These are phyloP conservation scores for Glaucidium brasilianum DNA, from an alignment of 2,113 vertebrate genomes.

Conservation along the genomic window DNA sequence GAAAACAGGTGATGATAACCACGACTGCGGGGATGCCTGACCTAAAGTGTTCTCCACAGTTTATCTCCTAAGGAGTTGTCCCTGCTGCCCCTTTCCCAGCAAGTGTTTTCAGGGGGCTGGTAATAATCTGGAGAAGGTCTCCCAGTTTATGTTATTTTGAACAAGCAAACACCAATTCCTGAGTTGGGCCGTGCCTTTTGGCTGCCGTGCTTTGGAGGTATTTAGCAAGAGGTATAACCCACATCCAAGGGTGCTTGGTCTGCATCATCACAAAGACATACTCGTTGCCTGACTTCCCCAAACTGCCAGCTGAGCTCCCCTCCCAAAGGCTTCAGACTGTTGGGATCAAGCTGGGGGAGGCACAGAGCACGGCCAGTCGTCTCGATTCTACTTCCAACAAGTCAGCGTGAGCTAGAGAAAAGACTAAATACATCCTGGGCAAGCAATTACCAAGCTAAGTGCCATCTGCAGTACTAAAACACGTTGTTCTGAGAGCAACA, in stretches of 20 bases:
- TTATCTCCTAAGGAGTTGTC: not conserved
- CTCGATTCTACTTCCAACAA: slow-evolving; percentile 21
- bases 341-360: not conserved
- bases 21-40: not conserved
- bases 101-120: not conserved
- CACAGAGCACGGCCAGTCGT: rapidly evolving
- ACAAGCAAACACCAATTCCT: rapidly evolving
- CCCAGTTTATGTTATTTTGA: not conserved
- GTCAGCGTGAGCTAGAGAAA: not conserved
- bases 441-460: slow-evolving; percentile 34
- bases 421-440: slow-evolving; percentile 22
- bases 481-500: not conserved
- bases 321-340: not conserved
- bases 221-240: not conserved
- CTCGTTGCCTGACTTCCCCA: not conserved
- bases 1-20: not conserved
- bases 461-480: slow-evolving; percentile 40
- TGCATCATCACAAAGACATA: not conserved
- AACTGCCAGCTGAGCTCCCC: not conserved
- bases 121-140: not conserved
- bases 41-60: rapidly evolving
- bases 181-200: not conserved
- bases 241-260: not conserved
- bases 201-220: rapidly evolving
- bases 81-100: not conserved